Evolutionary conservation across 2,888 invertebrate species (phyloP).

Genomic region (Pristionchus japonicus): DNA sequence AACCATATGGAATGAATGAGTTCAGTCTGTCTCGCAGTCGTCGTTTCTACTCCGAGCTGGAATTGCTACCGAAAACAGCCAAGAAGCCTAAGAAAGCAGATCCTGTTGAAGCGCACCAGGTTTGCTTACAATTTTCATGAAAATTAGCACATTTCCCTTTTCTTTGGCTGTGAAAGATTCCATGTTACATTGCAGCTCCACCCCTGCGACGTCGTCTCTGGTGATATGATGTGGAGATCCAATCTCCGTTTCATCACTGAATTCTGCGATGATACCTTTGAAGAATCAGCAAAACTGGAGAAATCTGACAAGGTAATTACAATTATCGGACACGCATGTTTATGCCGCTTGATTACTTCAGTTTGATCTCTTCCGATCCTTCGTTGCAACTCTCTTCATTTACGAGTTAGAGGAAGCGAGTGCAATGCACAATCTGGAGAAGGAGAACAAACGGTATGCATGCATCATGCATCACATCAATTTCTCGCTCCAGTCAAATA

Average conservation of each 20-base stretch:
- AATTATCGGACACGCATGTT: background rate
- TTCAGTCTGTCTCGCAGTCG: background rate
- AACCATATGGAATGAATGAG: background rate
- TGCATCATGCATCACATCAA: background rate
- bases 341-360: background rate
- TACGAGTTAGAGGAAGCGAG: background rate
- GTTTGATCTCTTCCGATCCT: background rate
- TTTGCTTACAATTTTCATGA: too few relatives aligned
- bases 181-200: background rate
- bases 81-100: background rate
- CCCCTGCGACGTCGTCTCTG: background rate
- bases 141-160: too few relatives aligned
- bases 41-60: constrained; percentile 4
- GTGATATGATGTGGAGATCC: background rate
- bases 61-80: background rate
- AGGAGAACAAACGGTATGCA: background rate
- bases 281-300: background rate
- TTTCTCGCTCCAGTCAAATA: background rate
- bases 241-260: background rate
- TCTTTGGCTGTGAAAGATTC: background rate
- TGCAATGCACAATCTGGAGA: background rate
- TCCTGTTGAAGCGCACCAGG: background rate
- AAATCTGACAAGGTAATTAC: background rate
- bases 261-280: background rate
- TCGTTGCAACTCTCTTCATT: background rate